Evolutionary conservation across 1,140 invertebrate species (phyloP).

Genomic region (Drosophila nikananu): DNA sequence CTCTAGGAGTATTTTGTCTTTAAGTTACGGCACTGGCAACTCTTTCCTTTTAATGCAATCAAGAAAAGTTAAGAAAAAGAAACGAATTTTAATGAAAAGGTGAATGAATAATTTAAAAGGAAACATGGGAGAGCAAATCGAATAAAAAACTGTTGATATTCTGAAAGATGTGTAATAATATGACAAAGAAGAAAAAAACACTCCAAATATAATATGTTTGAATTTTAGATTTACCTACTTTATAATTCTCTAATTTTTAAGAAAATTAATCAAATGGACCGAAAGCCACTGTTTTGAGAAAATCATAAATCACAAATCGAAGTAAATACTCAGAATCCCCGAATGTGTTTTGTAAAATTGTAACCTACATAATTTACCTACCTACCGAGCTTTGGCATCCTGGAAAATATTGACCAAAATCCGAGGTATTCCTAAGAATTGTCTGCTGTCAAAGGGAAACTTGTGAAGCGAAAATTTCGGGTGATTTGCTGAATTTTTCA

Average conservation of each 20-base stretch:
- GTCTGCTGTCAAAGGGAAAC: conserved; percentile 15
- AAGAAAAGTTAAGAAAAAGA: background rate
- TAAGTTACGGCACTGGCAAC: background rate
- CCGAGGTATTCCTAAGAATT: conserved; percentile 6
- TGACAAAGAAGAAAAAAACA: background rate
- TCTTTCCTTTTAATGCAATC: conserved; percentile 1
- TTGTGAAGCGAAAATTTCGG: conserved; percentile 24
- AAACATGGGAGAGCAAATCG: background rate
- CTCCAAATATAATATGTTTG: background rate
- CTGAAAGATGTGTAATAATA: fast-evolving
- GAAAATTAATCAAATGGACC: too few species aligned
- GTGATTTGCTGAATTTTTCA: conserved; percentile 31
- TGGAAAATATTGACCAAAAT: background rate
- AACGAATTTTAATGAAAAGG: background rate
- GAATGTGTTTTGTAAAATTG: background rate
- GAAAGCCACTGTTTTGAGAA: too few species aligned
- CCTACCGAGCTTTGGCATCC: background rate
- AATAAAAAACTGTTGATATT: background rate
- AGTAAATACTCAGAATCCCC: background rate
- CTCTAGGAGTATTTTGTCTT: conserved; percentile 16
- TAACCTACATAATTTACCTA: background rate
- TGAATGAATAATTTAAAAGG: background rate
- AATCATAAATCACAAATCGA: background rate
- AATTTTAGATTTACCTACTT: background rate
- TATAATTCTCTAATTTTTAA: too few species aligned